Evolutionary conservation across 2,113 vertebrate species (phyloP), one percentile per base, ranked within the genome.

Genomic region (Chaetorhynchus papuensis): DNA sequence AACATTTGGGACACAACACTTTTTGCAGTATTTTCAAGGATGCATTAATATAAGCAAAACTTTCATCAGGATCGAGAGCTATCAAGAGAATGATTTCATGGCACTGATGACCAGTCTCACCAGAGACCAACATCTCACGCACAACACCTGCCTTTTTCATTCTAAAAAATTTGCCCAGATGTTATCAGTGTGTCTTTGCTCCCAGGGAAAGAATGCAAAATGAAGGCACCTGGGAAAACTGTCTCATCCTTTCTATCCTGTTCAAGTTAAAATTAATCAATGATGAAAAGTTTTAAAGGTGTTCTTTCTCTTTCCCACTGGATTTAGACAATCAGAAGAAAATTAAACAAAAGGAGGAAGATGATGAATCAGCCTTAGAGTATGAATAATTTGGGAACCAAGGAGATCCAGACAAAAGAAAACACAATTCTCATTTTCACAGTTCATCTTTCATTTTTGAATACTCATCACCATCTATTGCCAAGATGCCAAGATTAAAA

Each of bases 401-500:
- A 90, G 84, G 56, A 89, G 39, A 68, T 84, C 53, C 77, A 81
- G 65, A 95, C 74, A 93, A 89, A 92, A 82, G 59, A 81, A 93
- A 87, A 45, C 27, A 78, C 9, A 54, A 35, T 77, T 94, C 52
- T 89, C 31, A 69, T 91, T 94, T 92, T 95, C 76, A 53, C 49
- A 81, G 33, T 93, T 89, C 91, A 83, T 59, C 52, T 81, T 83
- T 97, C 74, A 78, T 84, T 78, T 94, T 92, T 10, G 5, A 89
- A 87, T 77, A 68, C n/a, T 47, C 53, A 88, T 89, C 77, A 87
- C 37, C n/a, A 59, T 61, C 71, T 83, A 35, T 42, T 96, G 92
- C 90, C 89, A 89, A 79, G 60, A 68, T 82, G 64, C 47, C 70
- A 95, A 88, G 80, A 96, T 88, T 96, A 94, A 97, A 92, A 91